Evolutionary conservation across 2,888 invertebrate species (phyloP).

Genomic region (Dyspetes luteomarginatus): DNA sequence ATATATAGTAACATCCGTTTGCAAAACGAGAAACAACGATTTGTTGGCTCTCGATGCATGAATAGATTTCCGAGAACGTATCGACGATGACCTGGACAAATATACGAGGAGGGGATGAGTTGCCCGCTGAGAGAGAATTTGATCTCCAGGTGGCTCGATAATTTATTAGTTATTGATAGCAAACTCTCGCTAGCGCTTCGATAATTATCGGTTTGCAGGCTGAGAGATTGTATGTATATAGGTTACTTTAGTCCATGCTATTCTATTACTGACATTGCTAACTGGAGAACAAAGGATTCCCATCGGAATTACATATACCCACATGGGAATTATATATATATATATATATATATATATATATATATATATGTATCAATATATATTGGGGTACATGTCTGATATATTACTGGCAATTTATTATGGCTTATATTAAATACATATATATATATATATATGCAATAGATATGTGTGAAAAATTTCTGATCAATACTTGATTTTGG

Average conservation of each 20-base stretch:
- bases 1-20: background rate
- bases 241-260: slow-evolving; percentile 7
- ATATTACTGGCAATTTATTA: too few species aligned
- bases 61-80: slow-evolving; percentile 47
- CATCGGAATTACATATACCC: background rate
- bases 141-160: slow-evolving; percentile 61
- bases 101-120: slow-evolving; percentile 21
- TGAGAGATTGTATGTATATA: background rate
- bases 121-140: slow-evolving; percentile 47
- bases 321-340: background rate
- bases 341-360: too few species aligned
- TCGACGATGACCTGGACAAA: slow-evolving; percentile 10
- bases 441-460: too few species aligned
- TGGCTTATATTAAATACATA: too few species aligned
- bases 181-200: slow-evolving; percentile 24
- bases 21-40: slow-evolving; percentile 36
- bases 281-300: background rate
- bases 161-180: slow-evolving; percentile 61
- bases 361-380: too few species aligned
- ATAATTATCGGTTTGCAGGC: slow-evolving; percentile 44
- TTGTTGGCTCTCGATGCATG: slow-evolving; percentile 50
- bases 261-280: slow-evolving; percentile 14
- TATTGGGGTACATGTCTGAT: too few species aligned
- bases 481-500: too few species aligned
- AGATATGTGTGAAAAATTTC: too few species aligned